Evolutionary conservation across 2,113 vertebrate species (phyloP), one percentile per base, ranked within the genome.

Genomic region (Callithrix jacchus): DNA sequence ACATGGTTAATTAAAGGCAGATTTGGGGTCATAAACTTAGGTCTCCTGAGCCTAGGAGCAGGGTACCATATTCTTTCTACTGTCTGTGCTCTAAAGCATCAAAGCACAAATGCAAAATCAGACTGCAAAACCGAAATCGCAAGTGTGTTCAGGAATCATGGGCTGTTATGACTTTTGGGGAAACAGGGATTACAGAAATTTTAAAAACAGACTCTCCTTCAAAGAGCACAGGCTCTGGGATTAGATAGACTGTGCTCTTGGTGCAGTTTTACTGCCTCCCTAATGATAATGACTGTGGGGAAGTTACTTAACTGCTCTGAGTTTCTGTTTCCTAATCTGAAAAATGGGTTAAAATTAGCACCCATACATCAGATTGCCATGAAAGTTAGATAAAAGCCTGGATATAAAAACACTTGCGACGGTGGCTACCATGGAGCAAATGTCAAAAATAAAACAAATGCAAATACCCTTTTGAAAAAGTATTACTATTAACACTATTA

Each of bases 1-100:
- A 96, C 80, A 42, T 58, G 58, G 81, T 68, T 98, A 94, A 97
- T 97, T 96, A 94, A 92, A 97, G 96, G 81, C 92, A 97, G 96
- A 93, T 92, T 81, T 76, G 5, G 71, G 92, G 92, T 93, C 84
- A 85, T 61, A 88, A 76, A 32, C 90, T 95, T 61, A 77, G 84
- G 84, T 96, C 96, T 96, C 95, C 25, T 2, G 92, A 90, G 83
- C 30, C 80, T 85, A 91, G 74, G 68, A 97, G 64, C 61, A 32
- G 40, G 4, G 17, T 2, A 42, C n/a, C 45, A 27, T n/a, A 21
- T 58, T 95, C 84, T 96, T 85, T 96, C 79, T 70, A 61, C 37
- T 89, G 35, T 91, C 52, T 61, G 32, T 61, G n/a, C 45, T 87
- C 54, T 21, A 70, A 64, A 71, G 42, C 56, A 90, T 93, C 95